Percentiles rank a stretch among this genome's conserved stretches.
Evolutionary conservation across 2,888 invertebrate genomes (phyloP).

Genomic region (Rhagonycha lutea): DNA sequence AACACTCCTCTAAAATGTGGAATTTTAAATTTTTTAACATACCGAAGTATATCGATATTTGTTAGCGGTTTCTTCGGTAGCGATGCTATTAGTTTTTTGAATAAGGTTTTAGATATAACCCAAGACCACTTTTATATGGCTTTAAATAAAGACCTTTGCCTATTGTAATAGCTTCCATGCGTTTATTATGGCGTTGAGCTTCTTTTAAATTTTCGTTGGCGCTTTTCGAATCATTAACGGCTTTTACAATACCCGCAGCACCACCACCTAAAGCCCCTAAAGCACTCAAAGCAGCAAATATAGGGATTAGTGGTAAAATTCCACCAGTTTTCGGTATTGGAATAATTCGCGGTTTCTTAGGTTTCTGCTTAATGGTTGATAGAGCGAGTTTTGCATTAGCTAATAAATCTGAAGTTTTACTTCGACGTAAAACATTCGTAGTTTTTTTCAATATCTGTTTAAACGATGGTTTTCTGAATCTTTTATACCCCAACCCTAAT

Average conservation of each 20-base stretch:
- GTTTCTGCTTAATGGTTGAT: not conserved
- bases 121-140: slow-evolving; percentile 35
- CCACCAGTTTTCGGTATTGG: slow-evolving; percentile 44
- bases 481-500: not conserved
- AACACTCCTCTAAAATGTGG: slow-evolving; percentile 5
- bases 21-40: not conserved
- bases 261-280: slow-evolving; percentile 47
- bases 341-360: slow-evolving; percentile 35
- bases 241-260: slow-evolving; percentile 45
- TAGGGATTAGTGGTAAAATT: slow-evolving; percentile 41
- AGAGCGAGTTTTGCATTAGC: not conserved
- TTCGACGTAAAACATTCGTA: not conserved
- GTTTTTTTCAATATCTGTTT: slow-evolving; percentile 25
- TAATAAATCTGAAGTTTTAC: not conserved
- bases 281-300: slow-evolving; percentile 43
- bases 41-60: not conserved
- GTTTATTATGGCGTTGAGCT: slow-evolving; percentile 44
- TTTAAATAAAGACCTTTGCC: slow-evolving; percentile 37
- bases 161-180: slow-evolving; percentile 48
- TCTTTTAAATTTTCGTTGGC: slow-evolving; percentile 44
- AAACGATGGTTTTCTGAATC: slow-evolving; percentile 5
- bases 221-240: slow-evolving; percentile 43
- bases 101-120: slow-evolving; percentile 28
- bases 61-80: slow-evolving; percentile 13
- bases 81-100: slow-evolving; percentile 18